phyloP scores from a whole-genome alignment of 2,113 vertebrate genomes.

The Otus sunia region DNA sequence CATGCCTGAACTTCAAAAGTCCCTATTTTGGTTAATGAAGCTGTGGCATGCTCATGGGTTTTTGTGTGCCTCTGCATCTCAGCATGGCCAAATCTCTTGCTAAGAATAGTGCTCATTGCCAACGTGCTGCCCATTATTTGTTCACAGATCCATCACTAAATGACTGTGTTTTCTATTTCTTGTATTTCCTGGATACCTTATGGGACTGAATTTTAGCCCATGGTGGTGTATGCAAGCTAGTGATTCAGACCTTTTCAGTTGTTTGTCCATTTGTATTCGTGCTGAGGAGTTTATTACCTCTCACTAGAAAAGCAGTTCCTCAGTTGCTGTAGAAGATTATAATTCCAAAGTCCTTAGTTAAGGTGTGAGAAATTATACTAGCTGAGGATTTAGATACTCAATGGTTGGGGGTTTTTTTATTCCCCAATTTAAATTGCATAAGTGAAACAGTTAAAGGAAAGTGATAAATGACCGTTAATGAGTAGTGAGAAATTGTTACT shows the following conservation, averaged over 20 bases:
- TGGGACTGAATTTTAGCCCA: background rate
- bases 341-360: background rate
- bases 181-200: background rate
- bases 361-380: background rate
- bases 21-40: slow-evolving; percentile 50
- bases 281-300: background rate
- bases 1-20: slow-evolving; percentile 57
- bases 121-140: background rate
- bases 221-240: background rate
- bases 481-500: background rate
- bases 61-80: background rate
- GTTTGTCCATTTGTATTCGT: background rate
- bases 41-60: background rate
- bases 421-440: background rate
- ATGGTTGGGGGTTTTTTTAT: background rate
- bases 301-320: background rate
- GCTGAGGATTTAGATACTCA: background rate
- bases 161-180: background rate
- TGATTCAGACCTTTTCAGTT: background rate
- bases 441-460: background rate
- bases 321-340: background rate
- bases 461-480: background rate
- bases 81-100: background rate
- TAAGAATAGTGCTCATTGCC: background rate
- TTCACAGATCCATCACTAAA: background rate